Evolutionary conservation across 92 coral and sea anemone species (phyloP).

Genomic region (Chrysogorgia sp.): DNA sequence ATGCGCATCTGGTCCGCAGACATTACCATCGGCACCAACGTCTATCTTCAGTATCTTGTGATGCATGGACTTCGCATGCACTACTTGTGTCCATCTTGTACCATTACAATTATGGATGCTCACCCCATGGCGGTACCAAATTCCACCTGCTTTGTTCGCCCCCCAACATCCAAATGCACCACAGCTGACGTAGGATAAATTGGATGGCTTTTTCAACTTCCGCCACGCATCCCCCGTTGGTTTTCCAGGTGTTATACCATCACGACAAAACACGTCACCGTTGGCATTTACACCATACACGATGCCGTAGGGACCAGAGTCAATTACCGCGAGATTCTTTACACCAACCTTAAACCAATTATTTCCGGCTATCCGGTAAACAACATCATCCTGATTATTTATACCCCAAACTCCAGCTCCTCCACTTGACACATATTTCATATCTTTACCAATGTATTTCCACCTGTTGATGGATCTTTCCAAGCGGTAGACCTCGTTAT

Average conservation of each 20-base stretch:
- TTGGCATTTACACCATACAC: slow-evolving; percentile 8
- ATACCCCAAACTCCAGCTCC: slow-evolving; percentile 57
- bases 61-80: too few relatives aligned
- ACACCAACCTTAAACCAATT: background rate
- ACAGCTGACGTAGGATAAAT: slow-evolving; percentile 23
- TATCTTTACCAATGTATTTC: slow-evolving; percentile 13
- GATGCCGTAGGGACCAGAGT: background rate
- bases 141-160: background rate
- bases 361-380: slow-evolving; percentile 4
- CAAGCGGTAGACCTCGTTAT: slow-evolving; percentile 17
- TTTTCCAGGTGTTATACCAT: background rate
- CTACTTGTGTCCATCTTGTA: background rate
- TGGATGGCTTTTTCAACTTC: background rate
- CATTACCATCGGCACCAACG: slow-evolving; percentile 8
- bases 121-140: slow-evolving; percentile 16
- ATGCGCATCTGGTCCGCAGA: background rate
- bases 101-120: background rate
- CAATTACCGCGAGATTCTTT: slow-evolving; percentile 4
- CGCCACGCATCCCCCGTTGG: background rate
- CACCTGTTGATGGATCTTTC: slow-evolving; percentile 1
- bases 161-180: slow-evolving; percentile 23
- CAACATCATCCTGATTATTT: slow-evolving; percentile 23
- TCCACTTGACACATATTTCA: slow-evolving; percentile 48
- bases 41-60: slow-evolving; percentile 2
- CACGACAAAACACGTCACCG: background rate